Percentiles rank a stretch among this genome's conserved stretches.
These are phyloP conservation scores for Lithosia quadra DNA, from an alignment of 2,888 invertebrate genomes.

Conservation along the genomic window DNA sequence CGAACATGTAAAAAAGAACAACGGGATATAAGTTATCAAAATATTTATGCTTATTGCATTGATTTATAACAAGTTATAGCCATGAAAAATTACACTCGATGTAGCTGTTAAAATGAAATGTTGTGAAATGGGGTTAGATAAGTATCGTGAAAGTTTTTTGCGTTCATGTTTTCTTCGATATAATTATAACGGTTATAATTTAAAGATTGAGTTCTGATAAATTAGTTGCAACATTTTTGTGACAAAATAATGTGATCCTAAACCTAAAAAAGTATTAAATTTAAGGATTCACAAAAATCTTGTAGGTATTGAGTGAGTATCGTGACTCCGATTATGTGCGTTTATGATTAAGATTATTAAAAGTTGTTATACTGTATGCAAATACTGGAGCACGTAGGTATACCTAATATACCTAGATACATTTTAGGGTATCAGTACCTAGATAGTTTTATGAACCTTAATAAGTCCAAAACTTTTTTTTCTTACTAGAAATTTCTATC, in stretches of 20 bases:
- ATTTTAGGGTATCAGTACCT: neutral
- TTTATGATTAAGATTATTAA: neutral
- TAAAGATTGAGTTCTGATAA: neutral
- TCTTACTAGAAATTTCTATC: neutral
- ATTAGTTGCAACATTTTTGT: constrained; percentile 1
- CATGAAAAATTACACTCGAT: constrained; percentile 42
- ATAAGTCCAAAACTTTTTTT: neutral
- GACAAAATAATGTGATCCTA: neutral
- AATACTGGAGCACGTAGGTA: too few relatives aligned
- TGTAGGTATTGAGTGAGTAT: neutral
- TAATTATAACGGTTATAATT: constrained; percentile 8
- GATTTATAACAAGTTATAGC: constrained; percentile 41
- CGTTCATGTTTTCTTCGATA: constrained; percentile 8
- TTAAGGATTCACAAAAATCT: neutral
- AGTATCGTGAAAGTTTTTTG: constrained; percentile 34
- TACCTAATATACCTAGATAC: neutral
- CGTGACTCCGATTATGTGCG: neutral
- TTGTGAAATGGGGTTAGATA: constrained; percentile 34
- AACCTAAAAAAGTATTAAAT: neutral
- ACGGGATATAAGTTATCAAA: constrained; percentile 42
- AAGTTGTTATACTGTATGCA: too few relatives aligned
- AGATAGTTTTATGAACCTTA: neutral
- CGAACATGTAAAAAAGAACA: constrained; percentile 27
- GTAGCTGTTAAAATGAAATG: constrained; percentile 34
- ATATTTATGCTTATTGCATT: constrained; percentile 35